Evolutionary conservation across 2,888 invertebrate species (phyloP), one percentile per base, ranked within the genome.

Genomic region (Lutraria lutraria): DNA sequence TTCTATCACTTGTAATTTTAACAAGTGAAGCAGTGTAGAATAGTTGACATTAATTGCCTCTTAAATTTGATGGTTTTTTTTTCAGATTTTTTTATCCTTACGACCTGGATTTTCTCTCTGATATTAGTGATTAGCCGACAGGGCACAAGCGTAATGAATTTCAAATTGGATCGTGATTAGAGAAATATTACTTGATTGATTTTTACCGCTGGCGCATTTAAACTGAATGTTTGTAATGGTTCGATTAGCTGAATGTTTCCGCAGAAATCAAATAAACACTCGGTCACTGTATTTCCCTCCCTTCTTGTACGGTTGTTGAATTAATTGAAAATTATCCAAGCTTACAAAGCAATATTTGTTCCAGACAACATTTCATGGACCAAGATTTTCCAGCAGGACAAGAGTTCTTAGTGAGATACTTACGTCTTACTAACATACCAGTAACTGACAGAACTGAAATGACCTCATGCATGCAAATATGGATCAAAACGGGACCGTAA

Each of bases 341-440:
- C 76, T 76, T 31, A 76, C 31, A 31, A 76, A 31, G 76, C 76
- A 76, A 76, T 76, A 76, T 76, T 34, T 76, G 76, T 76, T 76
- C 76, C 76, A 34, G 76, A 76, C 76, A 76, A 31, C 19, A 16
- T 76, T 76, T 76, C 34, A 31, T 76, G 76, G 31, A 31, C 15
- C 4, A 76, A 34, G 34, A 34, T 31, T 31, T 25, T 16, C 76
- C 16, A 76, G 19, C 31, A 76, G 1, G 19, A 31, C 34, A 19
- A 76, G 34, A 13, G 19, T 34, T 76, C 0, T 16, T 76, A 16
- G 15, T 0, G 29, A 34, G 31, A 31, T 16, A 34, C 29, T 29
- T 76, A 34, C 34, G 19, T 76, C 34, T 76, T 16, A n/a, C 63
- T 63, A 25, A 25, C 43, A 4, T 43, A 43, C n/a, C 1, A 68